These are phyloP conservation scores for Caenorhabditis elegans DNA, from an alignment of 1,140 invertebrate species.

Conservation along the genomic window WBcel235 BX284602.5:6817501-6818000, in stretches of 20 bases:
- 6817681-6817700: constrained; percentile 91
- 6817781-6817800: constrained; percentile 96
- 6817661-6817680: too few relatives aligned
- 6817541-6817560: too few relatives aligned
- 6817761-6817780: constrained; percentile 83
- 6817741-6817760: constrained; percentile 99
- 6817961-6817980: constrained; percentile 77
- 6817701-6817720: constrained; percentile 89
- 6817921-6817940: constrained; percentile 96
- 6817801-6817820: constrained; percentile 87
- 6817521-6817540: too few relatives aligned
- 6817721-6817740: constrained; percentile 96
- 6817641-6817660: too few relatives aligned
- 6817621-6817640: too few relatives aligned
- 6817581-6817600: too few relatives aligned
- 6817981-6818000: constrained; percentile 96
- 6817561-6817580: too few relatives aligned
- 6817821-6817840: background rate
- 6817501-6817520: too few relatives aligned
- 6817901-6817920: constrained; percentile 76
- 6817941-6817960: constrained; percentile 85
- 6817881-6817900: constrained; percentile 83
- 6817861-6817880: constrained; percentile 77
- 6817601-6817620: too few relatives aligned
- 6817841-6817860: background rate